Evolutionary conservation across 2,888 invertebrate genomes (phyloP), one percentile per base, ranked within the genome.

Genomic region (Dromius quadrimaculatus): DNA sequence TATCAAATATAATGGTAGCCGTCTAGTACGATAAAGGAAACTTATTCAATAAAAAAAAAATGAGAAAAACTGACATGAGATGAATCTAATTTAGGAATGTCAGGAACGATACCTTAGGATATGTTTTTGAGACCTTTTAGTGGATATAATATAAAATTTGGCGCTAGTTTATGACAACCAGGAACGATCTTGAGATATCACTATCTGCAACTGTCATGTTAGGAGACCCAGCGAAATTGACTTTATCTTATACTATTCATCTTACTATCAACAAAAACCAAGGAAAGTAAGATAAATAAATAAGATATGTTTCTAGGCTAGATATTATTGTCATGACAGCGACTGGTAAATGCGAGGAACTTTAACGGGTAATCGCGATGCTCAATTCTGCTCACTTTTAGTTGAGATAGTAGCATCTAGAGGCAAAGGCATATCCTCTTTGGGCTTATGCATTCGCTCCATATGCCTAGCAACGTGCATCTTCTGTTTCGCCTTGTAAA

Each of bases 401-500:
- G 32, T 50, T 45, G 15, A 6, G 6, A 17, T 23, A 50, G 22
- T 11, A 4, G 6, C 54, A 2, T 11, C 22, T n/a, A n/a, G n/a
- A n/a, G 1, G 81, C 77, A 75, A 79, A 81, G 47, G 47, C 43
- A 1, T 15, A 11, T 41, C 41, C 75, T 82, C 82, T 20, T 82
- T 80, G 65, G 81, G 82, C 63, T 91, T 89, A 79, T 92, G 92
- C 92, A 92, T 92, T 72, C 92, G 86, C 82, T 92, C 92, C 89
- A 92, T 91, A 82, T 92, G 92, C 68, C 92, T 86, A 65, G 91
- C 91, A 81, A 92, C 92, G 82, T 92, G 92, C 91, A 92, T 92
- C 85, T 92, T 92, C 82, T 92, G 92, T 80, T 92, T 92, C 79
- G 92, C 92, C 77, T 91, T 88, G 82, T 92, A 92, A n/a, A 90